A percentile compares a stretch with the other conserved stretches of the same genome.
These are phyloP conservation scores for Porphyrio hochstetteri DNA, from an alignment of 2,113 vertebrate genomes.

Conservation along the genomic window DNA sequence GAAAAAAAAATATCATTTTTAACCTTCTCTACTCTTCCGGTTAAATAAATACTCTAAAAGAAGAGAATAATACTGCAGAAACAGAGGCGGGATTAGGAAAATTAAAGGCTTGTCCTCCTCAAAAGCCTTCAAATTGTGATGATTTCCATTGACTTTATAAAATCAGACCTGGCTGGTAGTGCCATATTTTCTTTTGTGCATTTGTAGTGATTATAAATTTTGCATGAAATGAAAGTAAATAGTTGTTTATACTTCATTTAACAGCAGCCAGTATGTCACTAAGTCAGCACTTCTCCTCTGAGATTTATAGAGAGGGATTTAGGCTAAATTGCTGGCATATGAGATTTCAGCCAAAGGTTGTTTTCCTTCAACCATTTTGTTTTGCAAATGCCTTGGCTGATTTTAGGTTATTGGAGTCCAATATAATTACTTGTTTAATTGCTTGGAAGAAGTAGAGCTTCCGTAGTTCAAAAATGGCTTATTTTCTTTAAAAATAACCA, in stretches of 20 bases:
- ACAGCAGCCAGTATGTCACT: constrained; percentile 32
- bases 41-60: not conserved
- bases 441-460: constrained; percentile 50
- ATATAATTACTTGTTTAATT: constrained; percentile 63
- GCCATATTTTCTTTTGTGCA: constrained; percentile 55
- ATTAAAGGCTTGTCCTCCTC: not conserved
- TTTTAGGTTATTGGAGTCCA: constrained; percentile 54
- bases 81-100: not conserved
- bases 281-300: constrained; percentile 58
- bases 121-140: not conserved
- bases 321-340: constrained; percentile 56
- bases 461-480: constrained; percentile 46
- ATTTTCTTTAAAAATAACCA: constrained; percentile 54
- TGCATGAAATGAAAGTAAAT: constrained; percentile 61
- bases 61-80: not conserved
- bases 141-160: constrained; percentile 42
- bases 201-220: constrained; percentile 55
- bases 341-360: constrained; percentile 64
- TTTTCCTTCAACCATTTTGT: constrained; percentile 67
- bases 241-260: constrained; percentile 50
- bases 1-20: not conserved
- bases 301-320: constrained; percentile 64
- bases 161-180: constrained; percentile 38
- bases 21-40: not conserved
- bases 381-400: constrained; percentile 48